phyloP scores from a whole-genome alignment of 2,888 invertebrate species.

The Drosophila greeni region DNA sequence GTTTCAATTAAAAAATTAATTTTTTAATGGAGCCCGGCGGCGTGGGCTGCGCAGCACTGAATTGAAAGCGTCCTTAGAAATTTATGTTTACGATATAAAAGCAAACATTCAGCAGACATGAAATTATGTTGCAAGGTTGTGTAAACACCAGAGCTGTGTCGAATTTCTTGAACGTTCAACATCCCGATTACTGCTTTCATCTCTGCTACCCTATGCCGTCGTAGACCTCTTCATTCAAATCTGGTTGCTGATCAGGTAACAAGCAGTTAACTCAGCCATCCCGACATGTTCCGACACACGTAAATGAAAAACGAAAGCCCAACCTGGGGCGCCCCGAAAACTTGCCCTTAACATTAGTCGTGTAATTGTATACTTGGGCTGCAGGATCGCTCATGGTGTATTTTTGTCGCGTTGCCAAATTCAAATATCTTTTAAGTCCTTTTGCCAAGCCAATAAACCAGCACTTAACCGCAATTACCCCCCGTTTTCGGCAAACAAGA shows the following conservation, averaged over 20 bases:
- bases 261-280: slow-evolving; percentile 50
- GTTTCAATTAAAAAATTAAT: slow-evolving; percentile 66
- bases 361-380: slow-evolving; percentile 29
- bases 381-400: slow-evolving; percentile 17
- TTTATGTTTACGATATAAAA: slow-evolving; percentile 42
- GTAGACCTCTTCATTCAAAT: neutral
- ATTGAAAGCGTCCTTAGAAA: slow-evolving; percentile 48
- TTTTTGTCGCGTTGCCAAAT: slow-evolving; percentile 45
- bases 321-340: slow-evolving; percentile 32
- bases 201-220: neutral
- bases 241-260: slow-evolving; percentile 31
- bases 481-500: slow-evolving; percentile 64
- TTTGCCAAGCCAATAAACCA: slow-evolving; percentile 73
- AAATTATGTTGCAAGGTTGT: neutral
- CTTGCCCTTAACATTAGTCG: slow-evolving; percentile 58
- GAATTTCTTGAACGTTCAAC: neutral
- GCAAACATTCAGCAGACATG: neutral
- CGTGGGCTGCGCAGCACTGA: slow-evolving; percentile 4
- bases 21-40: slow-evolving; percentile 55
- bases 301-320: slow-evolving; percentile 17
- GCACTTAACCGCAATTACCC: slow-evolving; percentile 76
- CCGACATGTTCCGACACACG: slow-evolving; percentile 36
- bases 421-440: slow-evolving; percentile 65
- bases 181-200: slow-evolving; percentile 1
- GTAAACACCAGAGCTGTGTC: neutral